A percentile compares a stretch with the other conserved stretches of the same genome.
These are phyloP conservation scores for Mastomys coucha DNA, from an alignment of 2,113 vertebrate species.

Conservation along the genomic window DNA sequence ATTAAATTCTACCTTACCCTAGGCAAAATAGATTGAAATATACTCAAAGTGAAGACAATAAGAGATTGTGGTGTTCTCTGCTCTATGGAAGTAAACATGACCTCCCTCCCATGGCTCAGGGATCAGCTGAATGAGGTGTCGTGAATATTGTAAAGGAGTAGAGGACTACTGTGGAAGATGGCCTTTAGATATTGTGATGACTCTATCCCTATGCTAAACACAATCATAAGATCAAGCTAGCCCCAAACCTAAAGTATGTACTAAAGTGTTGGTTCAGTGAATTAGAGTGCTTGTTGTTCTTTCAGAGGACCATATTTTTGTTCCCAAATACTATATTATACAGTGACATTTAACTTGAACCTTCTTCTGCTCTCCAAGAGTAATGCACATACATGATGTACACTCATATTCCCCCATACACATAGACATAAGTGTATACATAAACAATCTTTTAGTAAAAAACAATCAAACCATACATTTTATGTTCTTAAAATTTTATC, in stretches of 20 bases:
- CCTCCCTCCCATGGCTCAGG: no score
- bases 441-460: background rate
- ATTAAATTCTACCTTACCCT: no score
- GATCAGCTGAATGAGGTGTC: no score
- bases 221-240: background rate
- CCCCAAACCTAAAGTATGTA: background rate
- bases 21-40: no score
- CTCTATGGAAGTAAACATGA: no score
- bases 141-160: background rate
- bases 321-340: background rate
- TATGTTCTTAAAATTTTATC: background rate
- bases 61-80: no score
- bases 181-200: background rate
- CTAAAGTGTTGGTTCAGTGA: background rate
- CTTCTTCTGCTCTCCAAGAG: background rate
- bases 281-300: background rate
- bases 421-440: no score
- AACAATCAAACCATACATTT: background rate
- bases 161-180: background rate
- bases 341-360: background rate
- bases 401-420: background rate
- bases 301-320: background rate
- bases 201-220: background rate
- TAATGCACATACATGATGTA: background rate
- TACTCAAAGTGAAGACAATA: no score